A percentile compares a stretch with the other conserved stretches of the same genome.
Conservation (phyloP, 2,888 invertebrate genomes). For the Dasysyrphus albostriatus region DNA sequence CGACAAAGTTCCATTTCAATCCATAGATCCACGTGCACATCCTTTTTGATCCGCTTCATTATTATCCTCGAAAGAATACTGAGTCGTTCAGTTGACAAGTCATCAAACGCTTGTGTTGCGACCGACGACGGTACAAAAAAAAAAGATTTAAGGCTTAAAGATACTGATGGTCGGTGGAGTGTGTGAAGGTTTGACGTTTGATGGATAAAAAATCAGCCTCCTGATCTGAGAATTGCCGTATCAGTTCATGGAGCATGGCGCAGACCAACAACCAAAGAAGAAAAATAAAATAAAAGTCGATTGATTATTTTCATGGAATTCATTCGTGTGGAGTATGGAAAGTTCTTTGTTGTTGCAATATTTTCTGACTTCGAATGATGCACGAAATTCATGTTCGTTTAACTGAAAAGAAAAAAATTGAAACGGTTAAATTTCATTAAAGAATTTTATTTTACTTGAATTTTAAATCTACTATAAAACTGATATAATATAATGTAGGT, state of each 20-base stretch:
- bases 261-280: neutral
- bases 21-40: conserved; percentile 21
- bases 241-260: neutral
- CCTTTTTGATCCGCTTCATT: conserved; percentile 52
- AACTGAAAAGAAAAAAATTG: conserved; percentile 49
- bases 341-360: conserved; percentile 34
- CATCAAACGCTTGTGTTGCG: conserved; percentile 30
- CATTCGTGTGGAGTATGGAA: conserved; percentile 25
- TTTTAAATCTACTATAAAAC: neutral
- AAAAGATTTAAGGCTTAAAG: too few species aligned
- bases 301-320: conserved; percentile 38
- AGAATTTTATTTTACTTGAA: neutral
- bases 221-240: conserved; percentile 12
- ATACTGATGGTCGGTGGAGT: neutral
- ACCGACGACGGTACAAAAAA: neutral
- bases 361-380: conserved; percentile 41
- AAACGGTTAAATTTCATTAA: neutral
- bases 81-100: conserved; percentile 1
- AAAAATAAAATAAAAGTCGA: conserved; percentile 32
- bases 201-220: conserved; percentile 29
- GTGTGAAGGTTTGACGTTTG: conserved; percentile 11
- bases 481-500: neutral
- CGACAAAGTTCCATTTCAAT: conserved; percentile 11
- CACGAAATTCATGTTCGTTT: conserved; percentile 47
- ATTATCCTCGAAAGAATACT: conserved; percentile 14